Base-by-base conservation (phyloP, 2,888 invertebrate genomes). In the Drosophila tripunctata region DNA sequence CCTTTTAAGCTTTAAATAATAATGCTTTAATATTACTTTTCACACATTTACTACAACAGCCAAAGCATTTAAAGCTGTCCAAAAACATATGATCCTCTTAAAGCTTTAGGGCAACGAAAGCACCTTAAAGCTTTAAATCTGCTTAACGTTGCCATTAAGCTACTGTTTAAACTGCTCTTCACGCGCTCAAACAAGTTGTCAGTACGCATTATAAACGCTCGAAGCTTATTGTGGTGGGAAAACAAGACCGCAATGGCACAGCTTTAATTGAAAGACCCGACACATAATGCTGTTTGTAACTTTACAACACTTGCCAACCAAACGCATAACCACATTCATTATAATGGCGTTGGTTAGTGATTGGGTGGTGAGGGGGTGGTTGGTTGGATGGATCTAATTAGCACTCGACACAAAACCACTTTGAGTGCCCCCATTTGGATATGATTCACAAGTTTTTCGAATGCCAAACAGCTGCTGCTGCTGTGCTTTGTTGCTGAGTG, bases 401-500 rank as follows among this genome's bases (percentile, higher is more conserved):
- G 41, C 51, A 58, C 51, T 55, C 15, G 36, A 45, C 36, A 27
- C 8, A 27, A n/a, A 50, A 36, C 22, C 48, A 48, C 48, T 36
- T 24, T n/a, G 35, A 48, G 6, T 35, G 24, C 35, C 22, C 22
- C 17, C 35, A 22, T 15, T 50, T 38, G 19, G 17, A 30, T 40
- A 51, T 40, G 30, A 51, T 30, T 51, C 38, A 40, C 30, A 30
- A 44, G 27, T 44, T 35, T 27, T n/a, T n/a, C n/a, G 35, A 31
- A 17, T 17, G 15, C 10, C 45, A 30, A n/a, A n/a, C 47, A 48
- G 56, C 56, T 56, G 56, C 38, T n/a, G n/a, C n/a, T n/a, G n/a
- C n/a, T n/a, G n/a, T n/a, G n/a, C n/a, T n/a, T n/a, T n/a, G n/a
- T n/a, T n/a, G n/a, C n/a, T 38, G 43, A 5, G 14, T 48, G 48